Percentiles rank a stretch among this genome's conserved stretches.
phyloP scores from a whole-genome alignment of 2,888 invertebrate genomes.

The Ametastegia equiseti region DNA sequence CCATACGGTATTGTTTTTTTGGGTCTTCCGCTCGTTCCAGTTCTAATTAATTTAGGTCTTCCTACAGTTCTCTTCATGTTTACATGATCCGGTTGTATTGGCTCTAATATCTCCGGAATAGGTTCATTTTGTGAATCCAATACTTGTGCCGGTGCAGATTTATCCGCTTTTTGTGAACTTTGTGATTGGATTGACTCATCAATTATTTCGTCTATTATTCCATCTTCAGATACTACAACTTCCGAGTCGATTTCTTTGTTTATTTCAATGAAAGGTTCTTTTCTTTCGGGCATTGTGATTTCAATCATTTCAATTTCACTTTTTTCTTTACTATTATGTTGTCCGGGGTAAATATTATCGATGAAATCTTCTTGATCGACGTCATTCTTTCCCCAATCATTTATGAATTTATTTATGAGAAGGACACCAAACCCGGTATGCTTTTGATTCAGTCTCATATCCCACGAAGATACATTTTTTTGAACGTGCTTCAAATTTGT shows the following conservation, averaged over 20 bases:
- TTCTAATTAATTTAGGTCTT: conserved; percentile 29
- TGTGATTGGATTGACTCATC: not conserved
- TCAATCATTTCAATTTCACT: not conserved
- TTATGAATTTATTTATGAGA: conserved; percentile 33
- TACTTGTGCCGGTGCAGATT: not conserved
- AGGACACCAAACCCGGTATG: conserved; percentile 35
- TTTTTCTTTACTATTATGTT: not conserved
- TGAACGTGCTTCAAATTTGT: conserved; percentile 53
- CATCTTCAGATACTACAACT: not conserved
- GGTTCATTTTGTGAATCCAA: conserved; percentile 11
- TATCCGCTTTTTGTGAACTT: not conserved
- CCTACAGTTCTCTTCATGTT: conserved; percentile 26
- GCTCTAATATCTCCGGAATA: not conserved
- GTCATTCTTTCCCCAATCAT: conserved; percentile 10
- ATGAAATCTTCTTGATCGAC: conserved; percentile 22
- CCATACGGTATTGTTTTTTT: conserved; percentile 17
- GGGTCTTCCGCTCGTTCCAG: conserved; percentile 20
- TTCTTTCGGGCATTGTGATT: not conserved
- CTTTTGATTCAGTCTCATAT: conserved; percentile 52
- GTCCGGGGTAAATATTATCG: not conserved
- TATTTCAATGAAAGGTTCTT: not conserved
- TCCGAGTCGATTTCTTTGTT: conserved; percentile 3
- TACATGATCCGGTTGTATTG: not conserved
- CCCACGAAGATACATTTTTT: conserved; percentile 51
- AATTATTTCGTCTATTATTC: not conserved